Evolutionary conservation across 2,888 invertebrate genomes (phyloP).

Genomic region (Cistogaster globosa): DNA sequence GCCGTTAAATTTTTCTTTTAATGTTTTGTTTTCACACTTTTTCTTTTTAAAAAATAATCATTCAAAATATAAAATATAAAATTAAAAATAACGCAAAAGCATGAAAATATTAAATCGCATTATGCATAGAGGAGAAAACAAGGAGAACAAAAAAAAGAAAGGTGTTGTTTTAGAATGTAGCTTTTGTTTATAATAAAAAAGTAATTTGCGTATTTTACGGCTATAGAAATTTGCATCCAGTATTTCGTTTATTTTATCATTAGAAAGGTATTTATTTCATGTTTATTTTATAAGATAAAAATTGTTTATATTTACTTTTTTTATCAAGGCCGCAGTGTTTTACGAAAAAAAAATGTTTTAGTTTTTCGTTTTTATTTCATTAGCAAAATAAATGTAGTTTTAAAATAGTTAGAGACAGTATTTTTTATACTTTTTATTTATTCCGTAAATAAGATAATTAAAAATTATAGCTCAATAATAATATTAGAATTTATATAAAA

Average conservation of each 20-base stretch:
- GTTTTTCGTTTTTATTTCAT: neutral
- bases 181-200: constrained; percentile 25
- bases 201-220: constrained; percentile 27
- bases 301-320: neutral
- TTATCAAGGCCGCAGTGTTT: constrained; percentile 39
- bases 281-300: constrained; percentile 53
- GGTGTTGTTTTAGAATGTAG: constrained; percentile 23
- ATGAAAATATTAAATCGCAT: neutral
- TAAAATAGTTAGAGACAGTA: no score
- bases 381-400: no score
- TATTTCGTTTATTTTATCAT: constrained; percentile 40
- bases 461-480: no score
- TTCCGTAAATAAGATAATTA: no score
- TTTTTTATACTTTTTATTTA: no score
- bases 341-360: constrained; percentile 14
- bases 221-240: constrained; percentile 31
- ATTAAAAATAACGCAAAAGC: constrained; percentile 6
- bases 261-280: constrained; percentile 48
- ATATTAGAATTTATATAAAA: no score
- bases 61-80: neutral
- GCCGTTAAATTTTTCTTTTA: neutral
- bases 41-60: neutral
- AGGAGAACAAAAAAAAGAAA: neutral
- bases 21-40: constrained; percentile 30
- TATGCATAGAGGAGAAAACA: neutral